Evolutionary conservation across 2,888 invertebrate genomes (phyloP).

Genomic region (Mesorhabditis spiculigera): DNA sequence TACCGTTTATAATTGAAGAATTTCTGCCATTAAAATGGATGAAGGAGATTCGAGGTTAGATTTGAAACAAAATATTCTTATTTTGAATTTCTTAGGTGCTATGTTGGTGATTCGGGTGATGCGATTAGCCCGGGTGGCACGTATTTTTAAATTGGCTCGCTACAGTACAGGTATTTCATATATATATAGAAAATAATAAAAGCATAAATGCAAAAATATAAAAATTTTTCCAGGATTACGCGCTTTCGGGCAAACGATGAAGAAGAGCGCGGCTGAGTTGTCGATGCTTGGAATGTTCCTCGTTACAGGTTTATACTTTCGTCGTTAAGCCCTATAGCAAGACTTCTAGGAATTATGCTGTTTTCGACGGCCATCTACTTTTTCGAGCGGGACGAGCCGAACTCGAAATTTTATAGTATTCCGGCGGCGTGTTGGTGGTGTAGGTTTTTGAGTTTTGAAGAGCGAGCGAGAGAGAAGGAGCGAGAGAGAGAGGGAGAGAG

Average conservation of each 20-base stretch:
- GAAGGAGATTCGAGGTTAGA: conserved; percentile 40
- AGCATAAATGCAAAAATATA: background rate
- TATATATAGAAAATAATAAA: too few relatives aligned
- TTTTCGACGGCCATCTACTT: conserved; percentile 56
- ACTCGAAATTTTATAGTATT: conserved; percentile 54
- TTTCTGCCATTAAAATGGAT: conserved; percentile 40
- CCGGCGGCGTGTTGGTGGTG: conserved; percentile 58
- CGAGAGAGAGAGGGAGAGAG: background rate
- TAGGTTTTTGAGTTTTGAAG: conserved; percentile 19
- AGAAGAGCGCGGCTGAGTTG: conserved; percentile 53
- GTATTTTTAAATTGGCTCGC: conserved; percentile 53
- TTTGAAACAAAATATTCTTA: background rate
- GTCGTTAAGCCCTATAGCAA: conserved; percentile 4
- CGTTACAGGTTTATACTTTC: conserved; percentile 39
- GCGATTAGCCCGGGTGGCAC: conserved; percentile 49
- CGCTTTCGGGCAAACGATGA: conserved; percentile 55
- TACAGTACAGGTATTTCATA: conserved; percentile 29
- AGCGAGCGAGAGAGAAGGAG: background rate
- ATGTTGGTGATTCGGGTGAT: conserved; percentile 54
- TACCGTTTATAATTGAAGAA: conserved; percentile 44
- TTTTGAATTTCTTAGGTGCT: conserved; percentile 33
- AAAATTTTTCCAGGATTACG: conserved; percentile 35
- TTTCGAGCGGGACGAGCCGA: conserved; percentile 54
- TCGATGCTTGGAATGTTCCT: conserved; percentile 57
- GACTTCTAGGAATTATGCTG: conserved; percentile 49